Evolutionary conservation across 2,113 vertebrate genomes (phyloP), one percentile per base, ranked within the genome.

Genomic region (Sorex araneus): DNA sequence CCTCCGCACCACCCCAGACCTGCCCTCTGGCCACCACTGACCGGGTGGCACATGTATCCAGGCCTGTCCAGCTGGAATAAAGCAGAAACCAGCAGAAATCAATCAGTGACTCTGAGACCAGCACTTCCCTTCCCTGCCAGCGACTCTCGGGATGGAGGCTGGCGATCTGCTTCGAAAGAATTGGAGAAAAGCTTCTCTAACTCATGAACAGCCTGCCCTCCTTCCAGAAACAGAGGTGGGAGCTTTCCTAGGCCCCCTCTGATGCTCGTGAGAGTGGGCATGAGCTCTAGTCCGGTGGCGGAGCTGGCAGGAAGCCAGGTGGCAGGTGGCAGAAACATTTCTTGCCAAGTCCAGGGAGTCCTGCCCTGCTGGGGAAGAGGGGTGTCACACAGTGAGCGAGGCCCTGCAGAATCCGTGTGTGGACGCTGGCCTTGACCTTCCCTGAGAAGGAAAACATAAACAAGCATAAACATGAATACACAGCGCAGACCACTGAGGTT

Each of bases 181-280:
- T 8, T 16, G 25, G 63, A 77, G 47, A 90, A 40, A 74, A 66
- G 70, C 4, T 63, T 63, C 45, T 30, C 0, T 8, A 2, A 15
- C 21, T 60, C 6, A 0, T 9, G 25, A 82, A 16, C 19, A 4
- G n/a, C 19, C 1, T 54, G 18, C 18, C 16, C 32, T 43, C 28
- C 18, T 74, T 47, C 84, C n/a, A 13, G 36, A 79, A 84, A 79
- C 15, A 57, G 71, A 74, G 8, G 27, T 16, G 8, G 6, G 15
- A 27, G 40, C 21, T 60, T 40, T 4, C 12, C 4, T 3, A 11
- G 23, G 8, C 8, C 13, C 63, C 63, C 63, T 64, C n/a, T 64
- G 63, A 8, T 27, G 23, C 63, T 64, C 8, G 9, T 27, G 21
- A 23, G 63, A 25, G 23, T 23, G 6, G 21, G 63, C 8, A 8